These are phyloP conservation scores for Caenorhabditis latens DNA, from an alignment of 1,140 invertebrate species.

Conservation along the genomic window DNA sequence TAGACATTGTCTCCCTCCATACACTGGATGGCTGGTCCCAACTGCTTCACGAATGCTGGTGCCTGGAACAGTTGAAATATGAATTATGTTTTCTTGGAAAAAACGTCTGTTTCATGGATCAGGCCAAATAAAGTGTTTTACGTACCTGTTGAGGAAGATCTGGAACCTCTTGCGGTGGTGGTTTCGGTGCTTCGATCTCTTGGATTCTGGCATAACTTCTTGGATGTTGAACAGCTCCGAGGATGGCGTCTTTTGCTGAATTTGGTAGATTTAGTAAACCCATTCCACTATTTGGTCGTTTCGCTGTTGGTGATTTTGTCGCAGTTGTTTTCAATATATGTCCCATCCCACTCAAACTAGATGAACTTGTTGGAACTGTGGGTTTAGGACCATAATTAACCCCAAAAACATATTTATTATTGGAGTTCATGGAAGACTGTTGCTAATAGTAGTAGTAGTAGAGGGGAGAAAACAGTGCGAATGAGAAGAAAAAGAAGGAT, in stretches of 20 bases:
- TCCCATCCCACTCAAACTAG: conserved; percentile 19
- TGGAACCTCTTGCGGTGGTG: conserved; percentile 83
- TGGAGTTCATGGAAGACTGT: background rate
- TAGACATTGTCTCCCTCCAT: conserved; percentile 91
- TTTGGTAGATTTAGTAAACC: conserved; percentile 65
- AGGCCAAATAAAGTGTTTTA: too few relatives aligned
- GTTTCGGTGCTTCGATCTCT: conserved; percentile 87
- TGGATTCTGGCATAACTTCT: conserved; percentile 89
- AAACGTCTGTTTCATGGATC: too few relatives aligned
- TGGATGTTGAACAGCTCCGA: conserved; percentile 87
- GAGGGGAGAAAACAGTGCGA: conserved; percentile 34
- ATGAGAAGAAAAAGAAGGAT: background rate
- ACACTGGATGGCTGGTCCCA: conserved; percentile 79
- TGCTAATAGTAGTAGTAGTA: background rate
- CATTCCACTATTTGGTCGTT: conserved; percentile 50
- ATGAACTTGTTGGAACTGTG: background rate
- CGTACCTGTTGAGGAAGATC: conserved; percentile 69
- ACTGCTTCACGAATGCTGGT: conserved; percentile 73
- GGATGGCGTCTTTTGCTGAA: conserved; percentile 86
- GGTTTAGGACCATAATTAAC: conserved; percentile 45
- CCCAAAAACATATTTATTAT: conserved; percentile 38
- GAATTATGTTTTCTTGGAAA: too few relatives aligned
- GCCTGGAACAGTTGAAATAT: conserved; percentile 64
- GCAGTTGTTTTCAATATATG: conserved; percentile 3
- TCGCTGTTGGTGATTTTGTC: background rate